Evolutionary conservation across 2,113 vertebrate genomes (phyloP).

Genomic region (Lycaon pictus): DNA sequence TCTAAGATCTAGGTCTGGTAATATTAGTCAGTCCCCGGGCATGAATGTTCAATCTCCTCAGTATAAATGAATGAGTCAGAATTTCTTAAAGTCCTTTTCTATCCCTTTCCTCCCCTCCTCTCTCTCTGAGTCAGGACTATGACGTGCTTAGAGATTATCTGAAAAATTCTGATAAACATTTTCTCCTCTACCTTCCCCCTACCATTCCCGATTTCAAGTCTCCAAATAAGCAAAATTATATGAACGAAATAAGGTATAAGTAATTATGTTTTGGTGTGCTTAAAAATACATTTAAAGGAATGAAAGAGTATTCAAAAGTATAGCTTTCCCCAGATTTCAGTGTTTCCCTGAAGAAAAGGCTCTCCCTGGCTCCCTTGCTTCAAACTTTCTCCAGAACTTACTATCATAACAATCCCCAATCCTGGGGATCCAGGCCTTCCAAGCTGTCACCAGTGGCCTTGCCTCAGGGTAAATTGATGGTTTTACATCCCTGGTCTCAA

Average conservation of each 20-base stretch:
- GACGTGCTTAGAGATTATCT: not conserved
- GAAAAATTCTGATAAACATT: conserved; percentile 38
- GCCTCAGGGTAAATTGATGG: not conserved
- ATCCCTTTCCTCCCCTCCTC: not conserved
- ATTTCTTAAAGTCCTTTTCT: not conserved
- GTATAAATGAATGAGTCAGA: not conserved
- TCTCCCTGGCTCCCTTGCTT: not conserved
- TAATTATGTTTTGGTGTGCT: not conserved
- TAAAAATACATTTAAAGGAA: conserved; percentile 34
- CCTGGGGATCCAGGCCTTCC: not conserved
- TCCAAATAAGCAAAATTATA: conserved; percentile 44
- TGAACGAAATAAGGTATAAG: conserved; percentile 52
- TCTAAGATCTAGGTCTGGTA: not conserved
- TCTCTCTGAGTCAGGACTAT: not conserved
- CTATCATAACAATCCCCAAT: too few relatives aligned
- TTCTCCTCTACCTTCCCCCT: not conserved
- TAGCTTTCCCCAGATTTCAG: conserved; percentile 11
- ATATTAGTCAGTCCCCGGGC: not conserved
- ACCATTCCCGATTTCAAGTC: not conserved
- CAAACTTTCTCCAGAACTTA: not conserved
- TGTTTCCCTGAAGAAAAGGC: not conserved
- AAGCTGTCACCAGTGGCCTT: not conserved
- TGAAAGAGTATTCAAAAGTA: not conserved
- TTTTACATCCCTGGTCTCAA: not conserved
- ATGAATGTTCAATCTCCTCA: not conserved